Evolutionary conservation across 2,113 vertebrate genomes (phyloP).

Genomic region (Aleadryas rufinucha): DNA sequence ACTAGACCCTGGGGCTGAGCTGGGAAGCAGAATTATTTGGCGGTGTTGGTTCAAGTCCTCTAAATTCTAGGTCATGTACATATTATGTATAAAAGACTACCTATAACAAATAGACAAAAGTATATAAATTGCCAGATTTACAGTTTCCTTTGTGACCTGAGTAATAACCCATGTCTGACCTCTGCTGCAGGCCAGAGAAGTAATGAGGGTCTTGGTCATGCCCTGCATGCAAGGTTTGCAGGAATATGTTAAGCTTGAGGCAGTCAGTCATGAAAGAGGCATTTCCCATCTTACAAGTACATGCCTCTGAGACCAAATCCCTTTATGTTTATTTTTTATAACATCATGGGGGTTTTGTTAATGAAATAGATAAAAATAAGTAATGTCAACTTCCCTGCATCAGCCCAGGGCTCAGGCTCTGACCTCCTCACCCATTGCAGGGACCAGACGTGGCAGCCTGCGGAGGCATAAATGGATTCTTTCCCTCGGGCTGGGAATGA

Average conservation of each 20-base stretch:
- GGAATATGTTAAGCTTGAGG: not conserved
- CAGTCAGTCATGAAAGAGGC: not conserved
- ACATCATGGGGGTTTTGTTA: fast-evolving
- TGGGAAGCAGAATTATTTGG: not conserved
- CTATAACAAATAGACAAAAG: not conserved
- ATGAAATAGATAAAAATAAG: not conserved
- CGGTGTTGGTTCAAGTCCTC: not conserved
- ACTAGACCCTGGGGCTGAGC: not conserved
- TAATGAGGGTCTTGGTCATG: not conserved
- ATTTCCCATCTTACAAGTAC: not conserved
- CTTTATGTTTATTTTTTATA: not conserved
- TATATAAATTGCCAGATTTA: not conserved
- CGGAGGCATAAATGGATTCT: not conserved
- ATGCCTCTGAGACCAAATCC: not conserved
- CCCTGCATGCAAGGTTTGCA: not conserved
- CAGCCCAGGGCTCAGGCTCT: not conserved
- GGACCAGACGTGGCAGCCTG: not conserved
- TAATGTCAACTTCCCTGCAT: not conserved
- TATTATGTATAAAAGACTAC: not conserved
- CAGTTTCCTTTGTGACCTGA: not conserved
- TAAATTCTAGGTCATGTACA: not conserved
- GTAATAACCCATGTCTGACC: not conserved
- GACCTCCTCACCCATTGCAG: not conserved
- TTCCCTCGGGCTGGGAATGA: not conserved
- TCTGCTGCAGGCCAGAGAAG: not conserved